Percentiles rank a stretch among this genome's conserved stretches.
These are phyloP conservation scores for Sardinella longiceps DNA, from an alignment of 2,797 vertebrate species.

Conservation along the genomic window DNA sequence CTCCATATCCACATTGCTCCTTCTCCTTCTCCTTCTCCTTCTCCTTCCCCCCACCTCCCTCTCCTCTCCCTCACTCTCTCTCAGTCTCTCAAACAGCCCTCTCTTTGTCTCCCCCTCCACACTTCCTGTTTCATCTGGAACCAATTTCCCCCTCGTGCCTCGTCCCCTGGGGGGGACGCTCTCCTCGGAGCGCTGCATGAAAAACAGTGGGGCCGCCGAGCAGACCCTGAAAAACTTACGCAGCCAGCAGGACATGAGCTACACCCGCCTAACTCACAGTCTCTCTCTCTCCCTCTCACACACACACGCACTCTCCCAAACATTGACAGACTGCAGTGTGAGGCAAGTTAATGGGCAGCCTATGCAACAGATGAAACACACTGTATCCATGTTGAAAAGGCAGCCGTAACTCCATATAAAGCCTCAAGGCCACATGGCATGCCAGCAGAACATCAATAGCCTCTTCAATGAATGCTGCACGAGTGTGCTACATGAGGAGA, in stretches of 20 bases:
- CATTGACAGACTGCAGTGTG: background rate
- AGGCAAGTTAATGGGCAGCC: background rate
- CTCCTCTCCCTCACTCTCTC: slow-evolving; percentile 27
- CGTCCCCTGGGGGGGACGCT: slow-evolving; percentile 67
- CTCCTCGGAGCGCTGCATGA: slow-evolving; percentile 58
- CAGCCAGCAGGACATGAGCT: background rate
- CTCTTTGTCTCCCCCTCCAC: slow-evolving; percentile 70
- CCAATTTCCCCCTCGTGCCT: slow-evolving; percentile 77
- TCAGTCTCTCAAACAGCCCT: slow-evolving; percentile 63
- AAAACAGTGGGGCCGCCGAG: background rate
- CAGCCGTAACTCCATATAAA: background rate
- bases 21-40: background rate
- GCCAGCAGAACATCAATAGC: slow-evolving; percentile 16
- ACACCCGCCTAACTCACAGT: background rate
- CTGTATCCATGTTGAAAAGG: slow-evolving; percentile 22
- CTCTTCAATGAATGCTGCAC: background rate
- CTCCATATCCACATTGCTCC: background rate
- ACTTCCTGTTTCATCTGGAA: slow-evolving; percentile 79
- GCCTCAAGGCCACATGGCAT: slow-evolving; percentile 23
- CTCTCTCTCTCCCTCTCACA: background rate
- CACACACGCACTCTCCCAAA: background rate
- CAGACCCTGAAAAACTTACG: slow-evolving; percentile 16
- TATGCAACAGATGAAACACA: background rate
- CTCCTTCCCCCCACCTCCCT: background rate
- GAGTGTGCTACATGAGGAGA: background rate